Base-by-base conservation (phyloP, 1,140 invertebrate genomes). In the Drosophila serrata region DNA sequence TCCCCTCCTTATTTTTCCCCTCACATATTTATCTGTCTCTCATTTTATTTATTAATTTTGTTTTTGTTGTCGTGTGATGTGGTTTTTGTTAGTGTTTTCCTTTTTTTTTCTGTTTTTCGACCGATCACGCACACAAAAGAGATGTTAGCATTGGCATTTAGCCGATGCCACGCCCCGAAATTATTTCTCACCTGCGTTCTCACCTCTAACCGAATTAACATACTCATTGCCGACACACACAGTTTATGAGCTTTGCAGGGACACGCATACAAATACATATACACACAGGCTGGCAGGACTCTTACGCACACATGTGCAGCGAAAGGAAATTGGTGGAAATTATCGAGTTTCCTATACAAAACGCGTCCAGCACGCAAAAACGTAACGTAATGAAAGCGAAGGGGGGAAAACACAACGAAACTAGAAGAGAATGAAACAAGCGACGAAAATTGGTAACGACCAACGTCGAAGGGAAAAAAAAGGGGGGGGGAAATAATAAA, bases 311-410 rank as follows among this genome's bases (percentile, higher is more conserved):
- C 35, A 65, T 46, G 19, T 29, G 45, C 40, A 17, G 55, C 61
- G 42, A 70, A 90, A 90, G 85, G 85, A 88, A 88, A 88, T 88
- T 88, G 85, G 81, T 88, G 85, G 85, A 88, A 88, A 88, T 88
- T 88, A 88, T 88, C 85, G 81, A 88, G 85, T 88, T 88, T 88
- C 85, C 85, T 88, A 88, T 88, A 88, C 85, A 88, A 88, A 88
- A 88, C 85, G 81, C 85, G 86, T 59, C 75, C 79, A 79, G 69
- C 84, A 88, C 84, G 84, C 84, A 90, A 85, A 72, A 82, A 84
- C 55, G 65, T 43, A 73, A 73, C 55, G 70, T 61, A 70, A 69
- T 4, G 45, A 65, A 55, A 62, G 49, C 24, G 35, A 75, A 37
- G 53, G 35, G 53, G 35, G 53, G 37, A 58, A 58, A 72, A 70